These are phyloP conservation scores for Lobophora halterata DNA, from an alignment of 2,888 invertebrate genomes.

Conservation along the genomic window DNA sequence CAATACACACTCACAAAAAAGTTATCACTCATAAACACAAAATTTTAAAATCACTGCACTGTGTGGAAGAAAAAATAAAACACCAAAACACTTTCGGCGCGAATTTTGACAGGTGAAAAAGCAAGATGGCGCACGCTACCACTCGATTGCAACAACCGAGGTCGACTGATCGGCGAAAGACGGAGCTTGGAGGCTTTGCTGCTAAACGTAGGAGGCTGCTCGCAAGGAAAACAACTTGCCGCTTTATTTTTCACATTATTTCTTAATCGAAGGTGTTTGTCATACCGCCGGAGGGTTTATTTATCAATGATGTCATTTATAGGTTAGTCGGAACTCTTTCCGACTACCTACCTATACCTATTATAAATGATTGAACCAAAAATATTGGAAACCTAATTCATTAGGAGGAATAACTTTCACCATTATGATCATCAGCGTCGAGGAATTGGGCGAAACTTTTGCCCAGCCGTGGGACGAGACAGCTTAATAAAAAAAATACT, in stretches of 20 bases:
- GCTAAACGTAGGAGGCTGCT: constrained; percentile 59
- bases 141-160: constrained; percentile 60
- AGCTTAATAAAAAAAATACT: no score
- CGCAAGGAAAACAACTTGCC: constrained; percentile 69
- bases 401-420: no score
- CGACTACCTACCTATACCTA: no score
- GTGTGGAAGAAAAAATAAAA: constrained; percentile 20
- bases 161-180: constrained; percentile 72
- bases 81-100: constrained; percentile 53
- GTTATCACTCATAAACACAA: constrained; percentile 1
- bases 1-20: constrained; percentile 10
- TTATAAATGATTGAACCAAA: no score
- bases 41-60: constrained; percentile 8
- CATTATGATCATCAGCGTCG: no score
- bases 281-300: constrained; percentile 1
- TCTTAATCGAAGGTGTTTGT: constrained; percentile 41
- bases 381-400: no score
- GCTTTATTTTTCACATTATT: constrained; percentile 42
- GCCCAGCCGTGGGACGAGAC: no score
- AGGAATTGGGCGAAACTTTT: no score
- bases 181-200: constrained; percentile 60
- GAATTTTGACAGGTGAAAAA: constrained; percentile 50
- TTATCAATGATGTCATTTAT: constrained; percentile 12
- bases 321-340: no score
- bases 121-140: constrained; percentile 55